Conservation (phyloP, 2,113 vertebrate species). For the Catagonus wagneri region DNA sequence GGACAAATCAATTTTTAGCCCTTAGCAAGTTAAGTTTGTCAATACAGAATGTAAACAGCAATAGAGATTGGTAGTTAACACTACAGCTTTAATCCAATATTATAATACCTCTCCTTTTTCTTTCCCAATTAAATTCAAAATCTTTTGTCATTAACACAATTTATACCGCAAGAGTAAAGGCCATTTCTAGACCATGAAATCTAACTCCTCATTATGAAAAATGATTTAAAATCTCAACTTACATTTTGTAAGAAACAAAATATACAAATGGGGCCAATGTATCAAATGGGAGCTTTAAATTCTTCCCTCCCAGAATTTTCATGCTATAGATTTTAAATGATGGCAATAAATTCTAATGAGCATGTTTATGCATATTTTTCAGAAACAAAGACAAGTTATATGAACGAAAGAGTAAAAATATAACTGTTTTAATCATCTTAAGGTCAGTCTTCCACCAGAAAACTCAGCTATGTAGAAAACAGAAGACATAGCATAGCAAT, state of each 20-base stretch:
- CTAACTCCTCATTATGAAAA: background rate
- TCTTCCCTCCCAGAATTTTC: background rate
- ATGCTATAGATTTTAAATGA: constrained; percentile 16
- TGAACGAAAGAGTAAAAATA: background rate
- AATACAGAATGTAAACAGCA: constrained; percentile 74
- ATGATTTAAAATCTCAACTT: constrained; percentile 36
- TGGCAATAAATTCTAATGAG: background rate
- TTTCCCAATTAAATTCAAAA: constrained; percentile 67
- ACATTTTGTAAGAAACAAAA: background rate
- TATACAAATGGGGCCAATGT: background rate
- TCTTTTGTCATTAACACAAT: constrained; percentile 54
- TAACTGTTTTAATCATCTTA: constrained; percentile 15
- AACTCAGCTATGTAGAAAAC: background rate
- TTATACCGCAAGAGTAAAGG: constrained; percentile 47
- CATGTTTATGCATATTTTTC: background rate
- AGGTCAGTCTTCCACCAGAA: background rate
- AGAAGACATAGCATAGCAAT: background rate
- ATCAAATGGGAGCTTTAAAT: background rate
- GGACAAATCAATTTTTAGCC: constrained; percentile 77
- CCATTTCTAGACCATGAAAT: constrained; percentile 31
- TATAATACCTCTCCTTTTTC: constrained; percentile 51
- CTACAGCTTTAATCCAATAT: constrained; percentile 29
- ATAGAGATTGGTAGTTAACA: constrained; percentile 63
- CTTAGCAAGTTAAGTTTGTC: constrained; percentile 55
- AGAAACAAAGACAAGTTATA: background rate